phyloP scores from a whole-genome alignment of 2,797 vertebrate genomes.

The Halcyon chelicuti region DNA sequence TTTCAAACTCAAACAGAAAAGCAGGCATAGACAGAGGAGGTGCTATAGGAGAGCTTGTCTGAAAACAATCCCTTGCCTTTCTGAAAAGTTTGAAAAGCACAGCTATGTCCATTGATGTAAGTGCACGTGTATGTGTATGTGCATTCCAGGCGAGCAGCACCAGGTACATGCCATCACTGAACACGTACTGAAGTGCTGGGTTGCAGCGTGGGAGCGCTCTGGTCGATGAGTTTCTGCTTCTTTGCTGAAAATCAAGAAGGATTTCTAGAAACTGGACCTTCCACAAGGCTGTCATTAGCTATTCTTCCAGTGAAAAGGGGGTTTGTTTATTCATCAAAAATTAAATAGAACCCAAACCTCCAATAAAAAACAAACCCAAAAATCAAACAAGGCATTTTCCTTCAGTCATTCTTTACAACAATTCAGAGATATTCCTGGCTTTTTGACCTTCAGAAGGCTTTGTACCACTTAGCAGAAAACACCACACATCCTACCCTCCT shows the following conservation, averaged over 20 bases:
- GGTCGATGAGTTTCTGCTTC: neutral
- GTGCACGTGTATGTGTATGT: no score
- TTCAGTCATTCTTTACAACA: neutral
- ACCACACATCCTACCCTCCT: neutral
- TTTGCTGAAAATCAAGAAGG: neutral
- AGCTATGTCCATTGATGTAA: rapidly evolving
- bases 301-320: neutral
- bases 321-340: neutral
- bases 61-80: neutral
- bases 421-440: neutral
- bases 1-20: neutral
- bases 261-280: neutral
- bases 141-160: neutral
- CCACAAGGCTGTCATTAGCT: neutral
- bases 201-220: neutral
- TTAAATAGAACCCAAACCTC: neutral
- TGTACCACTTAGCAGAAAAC: neutral
- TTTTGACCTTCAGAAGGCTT: neutral
- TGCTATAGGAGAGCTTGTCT: neutral
- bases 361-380: neutral
- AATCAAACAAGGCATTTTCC: neutral
- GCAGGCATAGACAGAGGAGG: neutral
- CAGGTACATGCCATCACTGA: rapidly evolving
- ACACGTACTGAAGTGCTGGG: neutral
- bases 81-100: neutral